A percentile compares a stretch with the other conserved stretches of the same genome.
phyloP scores from a whole-genome alignment of 2,797 vertebrate genomes.

The Pampus argenteus region DNA sequence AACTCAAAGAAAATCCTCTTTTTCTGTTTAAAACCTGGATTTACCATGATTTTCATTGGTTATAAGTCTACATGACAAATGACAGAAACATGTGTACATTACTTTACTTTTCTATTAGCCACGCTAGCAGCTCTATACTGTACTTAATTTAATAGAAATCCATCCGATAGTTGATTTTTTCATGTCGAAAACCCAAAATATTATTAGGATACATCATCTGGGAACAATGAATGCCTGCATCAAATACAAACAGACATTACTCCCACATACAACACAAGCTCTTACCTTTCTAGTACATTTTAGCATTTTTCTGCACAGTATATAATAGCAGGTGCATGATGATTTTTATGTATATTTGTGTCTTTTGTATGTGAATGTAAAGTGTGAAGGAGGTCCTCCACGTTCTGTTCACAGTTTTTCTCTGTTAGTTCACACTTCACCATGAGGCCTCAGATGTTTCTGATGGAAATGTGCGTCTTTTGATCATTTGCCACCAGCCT shows the following conservation, averaged over 20 bases:
- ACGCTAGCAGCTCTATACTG: too few species aligned
- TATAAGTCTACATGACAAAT: neutral
- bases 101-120: neutral
- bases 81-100: neutral
- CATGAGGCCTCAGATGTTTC: constrained; percentile 57
- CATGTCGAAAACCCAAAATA: neutral
- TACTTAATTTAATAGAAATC: neutral
- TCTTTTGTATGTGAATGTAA: constrained; percentile 11
- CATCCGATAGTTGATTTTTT: too few species aligned
- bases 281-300: neutral
- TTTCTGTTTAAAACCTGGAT: neutral
- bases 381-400: constrained; percentile 34
- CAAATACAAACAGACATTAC: neutral
- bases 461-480: constrained; percentile 58
- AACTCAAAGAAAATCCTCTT: constrained; percentile 5
- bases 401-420: constrained; percentile 52
- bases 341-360: neutral
- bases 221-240: neutral
- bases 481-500: constrained; percentile 64
- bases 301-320: neutral
- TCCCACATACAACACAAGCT: neutral
- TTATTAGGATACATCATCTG: neutral
- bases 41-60: neutral
- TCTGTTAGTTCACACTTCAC: constrained; percentile 51
- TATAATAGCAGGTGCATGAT: neutral